Base-by-base conservation (phyloP, 2,797 vertebrate species). In the Schizopygopsis pylzovi region DNA sequence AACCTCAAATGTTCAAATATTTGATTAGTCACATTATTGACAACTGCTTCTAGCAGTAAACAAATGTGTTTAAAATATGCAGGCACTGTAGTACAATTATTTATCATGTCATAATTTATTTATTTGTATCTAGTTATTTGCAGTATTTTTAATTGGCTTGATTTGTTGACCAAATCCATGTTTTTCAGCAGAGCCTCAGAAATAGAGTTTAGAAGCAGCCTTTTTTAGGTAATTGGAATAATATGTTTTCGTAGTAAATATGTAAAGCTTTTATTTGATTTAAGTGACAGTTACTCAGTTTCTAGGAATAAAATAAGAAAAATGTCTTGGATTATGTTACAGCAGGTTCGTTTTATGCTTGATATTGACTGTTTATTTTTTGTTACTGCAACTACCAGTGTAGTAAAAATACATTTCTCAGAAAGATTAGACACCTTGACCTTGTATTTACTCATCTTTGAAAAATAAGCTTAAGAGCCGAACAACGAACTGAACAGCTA, bases 401-500 rank as follows among this genome's bases (percentile, higher is more conserved):
- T 2, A 70, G 63, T 11, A 22, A 4, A 76, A 15, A 77, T 45
- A 52, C 39, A 56, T 89, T 91, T 92, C 92, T 91, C 87, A 91
- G 89, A 91, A 93, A 92, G 76, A 39, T 78, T 43, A 82, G 73
- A 76, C 76, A 92, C 90, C 89, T 89, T 78, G 78, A 90, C 90
- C 70, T 79, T 82, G 82, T 95, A 91, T 95, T 95, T 92, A 94
- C 92, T 95, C 90, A 88, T 65, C 94, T 76, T 92, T 86, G 87
- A 5, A 33, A 68, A 76, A 33, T 33, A 82, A 70, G n/a, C 16
- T 89, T 76, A 88, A 88, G 92, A 90, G 84, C 54, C 13, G 68
- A 63, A 61, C 89, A 89, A 90, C 93, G 90, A 92, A 94, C 87
- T 89, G 83, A 63, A 90, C 75, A 87, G 89, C 78, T 89, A 63